These are phyloP conservation scores for Hanleya hanleyi DNA, from an alignment of 2,888 invertebrate genomes.

Conservation along the genomic window DNA sequence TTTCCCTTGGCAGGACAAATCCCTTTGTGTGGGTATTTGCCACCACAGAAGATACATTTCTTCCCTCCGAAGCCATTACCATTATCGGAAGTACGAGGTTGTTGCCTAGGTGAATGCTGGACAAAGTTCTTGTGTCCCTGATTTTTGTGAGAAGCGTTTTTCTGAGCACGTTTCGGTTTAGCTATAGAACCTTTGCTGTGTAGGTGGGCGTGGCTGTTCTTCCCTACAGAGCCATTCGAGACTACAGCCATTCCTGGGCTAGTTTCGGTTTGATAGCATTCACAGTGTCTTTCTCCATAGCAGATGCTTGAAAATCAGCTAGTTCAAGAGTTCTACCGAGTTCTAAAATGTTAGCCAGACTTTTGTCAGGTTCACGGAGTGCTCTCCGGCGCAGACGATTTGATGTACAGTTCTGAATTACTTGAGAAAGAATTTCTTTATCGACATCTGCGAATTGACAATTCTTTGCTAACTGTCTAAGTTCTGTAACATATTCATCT, in stretches of 20 bases:
- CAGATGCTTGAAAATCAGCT: conserved; percentile 28
- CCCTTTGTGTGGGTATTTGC: conserved; percentile 23
- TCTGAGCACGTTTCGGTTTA: too few species aligned
- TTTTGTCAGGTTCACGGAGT: conserved; percentile 29
- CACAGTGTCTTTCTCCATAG: conserved; percentile 29
- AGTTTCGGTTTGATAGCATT: too few species aligned
- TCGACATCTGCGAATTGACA: conserved; percentile 31
- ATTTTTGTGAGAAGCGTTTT: too few species aligned
- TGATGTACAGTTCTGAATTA: conserved; percentile 40
- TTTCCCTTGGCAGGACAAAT: conserved; percentile 10
- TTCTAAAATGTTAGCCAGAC: neutral
- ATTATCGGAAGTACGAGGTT: too few species aligned
- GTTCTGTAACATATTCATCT: conserved; percentile 41
- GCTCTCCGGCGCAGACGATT: conserved; percentile 36
- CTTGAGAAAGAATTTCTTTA: conserved; percentile 34
- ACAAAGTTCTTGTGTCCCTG: too few species aligned
- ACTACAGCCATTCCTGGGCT: too few species aligned
- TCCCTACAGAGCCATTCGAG: too few species aligned
- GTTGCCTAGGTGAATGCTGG: too few species aligned
- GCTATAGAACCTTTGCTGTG: too few species aligned
- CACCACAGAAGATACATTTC: conserved; percentile 27
- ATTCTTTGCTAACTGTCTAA: conserved; percentile 32
- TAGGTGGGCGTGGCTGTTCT: too few species aligned
- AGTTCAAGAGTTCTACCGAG: conserved; percentile 25
- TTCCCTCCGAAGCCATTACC: too few species aligned